Evolutionary conservation across 2,113 vertebrate species (phyloP), one percentile per base, ranked within the genome.

Genomic region (Corvus moneduloides): DNA sequence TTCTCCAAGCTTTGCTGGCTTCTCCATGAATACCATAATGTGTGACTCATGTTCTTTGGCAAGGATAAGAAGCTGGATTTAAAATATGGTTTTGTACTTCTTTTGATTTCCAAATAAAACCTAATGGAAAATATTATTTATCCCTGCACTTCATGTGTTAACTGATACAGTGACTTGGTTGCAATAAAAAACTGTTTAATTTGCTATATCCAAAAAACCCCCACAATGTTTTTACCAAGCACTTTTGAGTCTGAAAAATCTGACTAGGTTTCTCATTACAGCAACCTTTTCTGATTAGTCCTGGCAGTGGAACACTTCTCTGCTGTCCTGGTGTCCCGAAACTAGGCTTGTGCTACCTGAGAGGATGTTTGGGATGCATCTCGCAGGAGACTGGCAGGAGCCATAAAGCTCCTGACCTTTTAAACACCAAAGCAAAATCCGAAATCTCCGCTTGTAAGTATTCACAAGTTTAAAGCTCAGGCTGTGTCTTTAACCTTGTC

Each of bases 11-110:
- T 90, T 89, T 78, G 37, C 92, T 93, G 90, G 64, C 96, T 95
- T 92, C 86, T 92, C 76, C 46, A 9, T 46, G 49, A 95, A 96
- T 96, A 68, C 83, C 64, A 32, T 68, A n/a, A 78, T 51, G 44
- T 91, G 72, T 96, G 96, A 96, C 92, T 97, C 94, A 97, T 63
- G 51, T 39, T 91, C 55, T 71, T 93, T 95, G 94, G 95, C 93
- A 90, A 89, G 83, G 56, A 35, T 63, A 64, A 90, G 75, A 72
- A 86, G n/a, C 48, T 94, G 61, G 52, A 58, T 93, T 92, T 95
- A 81, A 96, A 95, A 81, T 88, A 92, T 1, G 16, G 27, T 37
- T 94, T 94, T 92, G 72, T 67, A 66, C 78, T 82, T 82, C 7
- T 95, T 96, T 68, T 91, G 79, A 80, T 83, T 97, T 83, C 83